Evolutionary conservation across 2,888 invertebrate species (phyloP), one percentile per base, ranked within the genome.

Genomic region (Chorisops tibialis): DNA sequence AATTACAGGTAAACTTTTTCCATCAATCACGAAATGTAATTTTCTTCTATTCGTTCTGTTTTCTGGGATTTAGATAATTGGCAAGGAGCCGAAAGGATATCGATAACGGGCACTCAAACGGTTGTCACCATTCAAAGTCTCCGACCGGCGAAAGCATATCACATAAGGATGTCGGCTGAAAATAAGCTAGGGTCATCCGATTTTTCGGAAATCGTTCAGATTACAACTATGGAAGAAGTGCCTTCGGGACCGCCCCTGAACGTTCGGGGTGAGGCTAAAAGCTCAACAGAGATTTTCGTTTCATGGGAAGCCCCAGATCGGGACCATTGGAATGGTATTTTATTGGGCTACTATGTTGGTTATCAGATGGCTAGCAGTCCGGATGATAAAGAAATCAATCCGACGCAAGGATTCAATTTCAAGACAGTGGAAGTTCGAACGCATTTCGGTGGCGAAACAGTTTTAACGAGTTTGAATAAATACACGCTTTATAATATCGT

Each of bases 101-200:
- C 89, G 68, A 89, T 92, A 12, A 86, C 90, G 2, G 92, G 92
- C 3, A 85, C 87, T n/a, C 90, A 90, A 72, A 88, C 90, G 2
- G 87, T 88, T 67, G 88, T 90, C 37, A 88, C 86, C 67, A 86
- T 93, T 38, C 88, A 87, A 72, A 89, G 89, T 72, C 81, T 95
- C 35, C 87, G 88, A 63, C 95, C 95, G 11, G 89, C 93, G 5
- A 91, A 89, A 64, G 87, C 89, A 14, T 96, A 95, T 79, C 91
- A 93, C 74, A 83, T 95, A 70, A 83, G 94, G 69, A 89, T 95
- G 72, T 85, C 93, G 69, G 94, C 94, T 7, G 92, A 93, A 76
- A 95, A 95, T 79, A 85, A 91, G 71, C 81, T 95, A 67, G 95
- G 95, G 2, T 85, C 89, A 67, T 93, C 94, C 69, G 90, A 91